Evolutionary conservation across 2,797 vertebrate genomes (phyloP), one percentile per base, ranked within the genome.

Genomic region (Neostethus bicornis): DNA sequence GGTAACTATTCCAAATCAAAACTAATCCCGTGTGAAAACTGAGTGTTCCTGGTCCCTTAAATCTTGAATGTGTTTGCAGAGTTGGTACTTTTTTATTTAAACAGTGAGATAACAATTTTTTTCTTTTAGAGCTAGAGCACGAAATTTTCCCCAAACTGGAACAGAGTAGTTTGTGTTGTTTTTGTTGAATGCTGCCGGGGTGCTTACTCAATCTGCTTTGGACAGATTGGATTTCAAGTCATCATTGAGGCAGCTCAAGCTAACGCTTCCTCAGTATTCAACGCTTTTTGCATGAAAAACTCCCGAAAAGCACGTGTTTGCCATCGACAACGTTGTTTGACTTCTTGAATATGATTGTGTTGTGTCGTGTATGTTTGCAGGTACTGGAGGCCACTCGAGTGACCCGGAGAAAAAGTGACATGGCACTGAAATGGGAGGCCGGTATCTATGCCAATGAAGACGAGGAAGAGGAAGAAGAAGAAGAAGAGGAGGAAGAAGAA

Each of bases 311-410:
- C 58, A 73, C 28, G 56, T 5, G 1, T 41, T 26, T 17, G 3
- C 9, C 12, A 17, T 13, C 32, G 9, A 2, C 32, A 3, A 1
- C 11, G 2, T 19, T 1, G 35, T 54, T 11, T 25, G 1, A 61
- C 23, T 6, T 8, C 5, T 2, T 12, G 10, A 11, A 29, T 64
- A 48, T 83, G 49, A 80, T 64, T 23, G n/a, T 16, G 2, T 75
- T 13, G 28, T 57, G 42, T 77, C 16, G 28, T 57, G 41, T 76
- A 4, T 61, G 1, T 48, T 24, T 3, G 8, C 45, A 88, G 97
- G 97, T 99, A 70, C 92, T 99, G 5, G 96, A 98, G 82, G 97
- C 96, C 0, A 98, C 96, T 1, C 92, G 96, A 7, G 95, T 99
- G 63, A 96, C 95, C 62, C 92, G 96, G 73, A 94, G 96, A 61